Base-by-base conservation (phyloP, 1,140 invertebrate species). In the Melanaphis sacchari region DNA sequence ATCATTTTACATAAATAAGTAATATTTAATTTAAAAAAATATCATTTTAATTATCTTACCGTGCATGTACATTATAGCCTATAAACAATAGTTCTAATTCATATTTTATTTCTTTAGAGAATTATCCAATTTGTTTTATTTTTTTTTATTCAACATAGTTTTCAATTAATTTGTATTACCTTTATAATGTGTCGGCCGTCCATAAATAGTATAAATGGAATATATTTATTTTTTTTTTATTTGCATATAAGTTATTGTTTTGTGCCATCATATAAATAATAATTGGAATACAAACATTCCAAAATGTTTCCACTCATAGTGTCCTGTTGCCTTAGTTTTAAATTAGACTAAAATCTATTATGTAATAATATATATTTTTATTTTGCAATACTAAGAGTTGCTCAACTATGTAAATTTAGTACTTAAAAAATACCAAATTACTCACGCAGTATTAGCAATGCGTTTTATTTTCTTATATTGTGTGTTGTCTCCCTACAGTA, bases 171-270 rank as follows among this genome's bases (percentile, higher is more conserved):
- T n/a, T 18, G 0, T n/a, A 66, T 36, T 1, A n/a, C 15, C 31
- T 15, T 76, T n/a, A n/a, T n/a, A 18, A 76, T 76, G 3, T 76
- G 7, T 85, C 38, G 1, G 24, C 22, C 9, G 40, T 85, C 41
- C 41, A 87, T 87, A 87, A 85, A 43, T 85, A 85, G 82, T 8
- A 85, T 85, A 31, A 87, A 43, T 85, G 38, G 5, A 87, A 46
- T 85, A 26, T 82, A n/a, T n/a, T n/a, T n/a, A 41, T 31, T 41
- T 87, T 31, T 85, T 85, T 85, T 43, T 43, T 43, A 6, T 85
- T 87, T 87, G 9, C n/a, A 36, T 18, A 7, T 87, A 87, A 87
- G 24, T 87, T 87, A 87, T 43, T 87, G 31, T 43, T 87, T 46
- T 43, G 41, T 87, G 84, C 40, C 84, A 87, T 87, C 11, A 87